phyloP scores from a whole-genome alignment of 2,797 vertebrate species.

The Chelon labrosus region DNA sequence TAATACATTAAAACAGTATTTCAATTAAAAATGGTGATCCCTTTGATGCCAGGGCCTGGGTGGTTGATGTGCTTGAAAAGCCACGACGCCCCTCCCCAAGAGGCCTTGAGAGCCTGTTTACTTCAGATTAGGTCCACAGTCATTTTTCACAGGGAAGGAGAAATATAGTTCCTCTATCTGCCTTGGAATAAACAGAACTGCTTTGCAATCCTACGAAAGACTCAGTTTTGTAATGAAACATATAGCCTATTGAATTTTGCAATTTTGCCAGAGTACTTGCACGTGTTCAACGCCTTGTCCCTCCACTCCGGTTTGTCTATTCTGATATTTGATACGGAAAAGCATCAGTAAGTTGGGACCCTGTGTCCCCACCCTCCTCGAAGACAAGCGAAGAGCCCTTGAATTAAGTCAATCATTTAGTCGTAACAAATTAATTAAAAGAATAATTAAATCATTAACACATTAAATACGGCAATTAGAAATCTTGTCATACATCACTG shows the following conservation, averaged over 20 bases:
- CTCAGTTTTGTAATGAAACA: slow-evolving; percentile 4
- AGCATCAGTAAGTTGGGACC: slow-evolving; percentile 60
- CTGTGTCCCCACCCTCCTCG: slow-evolving; percentile 50
- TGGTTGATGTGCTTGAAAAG: slow-evolving; percentile 69
- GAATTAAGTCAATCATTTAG: slow-evolving; percentile 88
- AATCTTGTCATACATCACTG: slow-evolving; percentile 87
- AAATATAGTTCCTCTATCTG: slow-evolving; percentile 37
- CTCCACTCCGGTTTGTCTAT: slow-evolving; percentile 7
- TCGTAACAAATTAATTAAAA: slow-evolving; percentile 90
- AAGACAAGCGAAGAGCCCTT: slow-evolving; percentile 82
- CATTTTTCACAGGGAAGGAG: slow-evolving; percentile 64
- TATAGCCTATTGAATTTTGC: slow-evolving; percentile 15
- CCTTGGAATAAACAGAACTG: slow-evolving; percentile 45
- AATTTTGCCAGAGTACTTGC: background rate
- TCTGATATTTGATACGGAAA: slow-evolving; percentile 54
- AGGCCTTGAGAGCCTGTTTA: slow-evolving; percentile 65
- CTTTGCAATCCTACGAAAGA: slow-evolving; percentile 36
- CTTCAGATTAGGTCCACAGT: slow-evolving; percentile 67
- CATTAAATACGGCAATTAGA: slow-evolving; percentile 87
- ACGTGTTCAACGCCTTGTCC: slow-evolving; percentile 24
- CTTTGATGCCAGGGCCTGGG: slow-evolving; percentile 67
- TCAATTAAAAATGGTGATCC: slow-evolving; percentile 75
- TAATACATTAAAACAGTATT: slow-evolving; percentile 75
- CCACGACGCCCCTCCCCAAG: slow-evolving; percentile 32
- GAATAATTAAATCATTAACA: slow-evolving; percentile 90